Evolutionary conservation across 1,140 invertebrate species (phyloP), one percentile per base, ranked within the genome.

Genomic region (Drusus annulatus): DNA sequence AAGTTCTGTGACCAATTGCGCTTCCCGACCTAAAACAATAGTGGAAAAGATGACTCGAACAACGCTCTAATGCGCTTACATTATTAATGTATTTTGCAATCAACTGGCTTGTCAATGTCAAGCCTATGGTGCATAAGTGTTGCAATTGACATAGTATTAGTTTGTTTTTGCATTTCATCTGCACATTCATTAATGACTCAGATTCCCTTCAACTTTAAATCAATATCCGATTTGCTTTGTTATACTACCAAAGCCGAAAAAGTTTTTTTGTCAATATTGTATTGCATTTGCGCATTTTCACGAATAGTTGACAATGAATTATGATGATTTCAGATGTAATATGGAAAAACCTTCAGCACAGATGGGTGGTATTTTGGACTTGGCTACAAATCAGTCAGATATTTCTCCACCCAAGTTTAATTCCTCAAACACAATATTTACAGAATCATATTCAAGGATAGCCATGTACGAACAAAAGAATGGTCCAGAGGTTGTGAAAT

Each of bases 351-450:
- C 68, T 31, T 19, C 71, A 17, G 74, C 77, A 10, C 68, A 50
- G 58, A 82, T 82, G 81, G 81, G 81, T 62, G 78, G 78, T 65
- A 82, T 82, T 73, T 62, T 82, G 52, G 78, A 82, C 45, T 28
- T 80, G 45, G 73, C 78, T 16, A 77, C 78, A 23, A 77, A 60
- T 25, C 78, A 76, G 25, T 80, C 81, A 17, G 78, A 82, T 13
- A 77, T 82, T 54, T 80, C 76, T 54, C 19, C 65, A 31, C 15
- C 56, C 7, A 77, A 76, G 45, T 56, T 56, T 13, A 74, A 69
- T 28, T 60, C 52, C 56, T n/a, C n/a, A 6, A 65, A 79, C 31
- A 75, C n/a, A 13, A 77, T 78, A 15, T 60, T 45, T 13, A 45
- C 78, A 7, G 77, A 76, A 56, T 73, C 17, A 13, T 65, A 74